Base-by-base conservation (phyloP, 2,797 vertebrate species). In the Myotis pilosus region DNA sequence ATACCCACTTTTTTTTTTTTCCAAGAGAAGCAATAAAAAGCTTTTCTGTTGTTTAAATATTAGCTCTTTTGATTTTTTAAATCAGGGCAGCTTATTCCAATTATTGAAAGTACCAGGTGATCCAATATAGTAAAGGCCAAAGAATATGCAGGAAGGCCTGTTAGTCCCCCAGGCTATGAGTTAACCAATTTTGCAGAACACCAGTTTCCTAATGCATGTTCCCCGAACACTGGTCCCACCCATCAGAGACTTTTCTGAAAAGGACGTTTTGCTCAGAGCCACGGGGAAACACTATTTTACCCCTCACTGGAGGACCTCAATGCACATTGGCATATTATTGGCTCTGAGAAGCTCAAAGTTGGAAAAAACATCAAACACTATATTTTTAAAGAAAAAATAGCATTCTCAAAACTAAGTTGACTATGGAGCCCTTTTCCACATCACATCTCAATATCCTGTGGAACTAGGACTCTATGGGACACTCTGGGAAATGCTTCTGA, bases 371-470 rank as follows among this genome's bases (percentile, higher is more conserved):
- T 23, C 36, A 71, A 57, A 41, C 30, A 41, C 36, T 10, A 11
- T 49, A 47, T 41, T 51, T 47, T 76, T 49, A 41, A 92, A 64
- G 55, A 47, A 80, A 80, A 80, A 9, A 55, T 15, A 55, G 15
- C 69, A 64, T 95, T 93, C 55, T 30, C 74, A 79, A 87, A 28
- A 89, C 28, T 87, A 80, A 72, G 64, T 91, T 95, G 64, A 90
- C 85, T 57, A 13, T n/a, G 38, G 79, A 78, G 38, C 19, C 78
- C 38, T 72, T 94, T 72, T 57, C 81, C 20, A 13, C 28, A 62
- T 89, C 92, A 81, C 16, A 57, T 90, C 28, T 41, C 62, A 20
- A 41, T 28, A 72, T 71, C 66, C 80, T 28, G 4, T 2, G 17
- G 86, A 94, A 41, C n/a, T 68, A 25, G 49, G 36, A 53, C 76